phyloP scores from a whole-genome alignment of 2,888 invertebrate genomes.

The Agonum fuliginosum region DNA sequence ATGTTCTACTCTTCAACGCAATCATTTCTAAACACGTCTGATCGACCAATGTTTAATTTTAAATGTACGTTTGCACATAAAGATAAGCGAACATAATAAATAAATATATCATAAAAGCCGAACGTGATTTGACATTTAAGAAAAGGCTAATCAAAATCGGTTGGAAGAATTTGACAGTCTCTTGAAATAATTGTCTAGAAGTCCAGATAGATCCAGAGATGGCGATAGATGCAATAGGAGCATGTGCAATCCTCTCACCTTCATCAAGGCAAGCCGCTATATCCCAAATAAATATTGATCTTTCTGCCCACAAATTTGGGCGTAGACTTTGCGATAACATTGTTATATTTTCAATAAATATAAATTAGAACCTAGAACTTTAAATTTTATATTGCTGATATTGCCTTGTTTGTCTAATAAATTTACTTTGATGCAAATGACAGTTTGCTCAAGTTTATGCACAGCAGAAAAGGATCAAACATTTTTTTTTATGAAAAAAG shows the following conservation, averaged over 20 bases:
- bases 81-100: slow-evolving; percentile 33
- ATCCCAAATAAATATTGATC: too few relatives aligned
- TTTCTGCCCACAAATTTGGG: too few relatives aligned
- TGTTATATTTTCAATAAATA: too few relatives aligned
- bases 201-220: neutral
- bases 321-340: too few relatives aligned
- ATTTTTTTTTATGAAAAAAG: too few relatives aligned
- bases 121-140: slow-evolving; percentile 56
- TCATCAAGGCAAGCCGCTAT: neutral
- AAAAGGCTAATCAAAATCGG: slow-evolving; percentile 20
- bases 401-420: too few relatives aligned
- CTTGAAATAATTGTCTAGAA: neutral
- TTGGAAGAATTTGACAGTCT: neutral
- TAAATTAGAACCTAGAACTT: too few relatives aligned
- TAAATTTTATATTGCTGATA: too few relatives aligned
- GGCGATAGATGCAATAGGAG: neutral
- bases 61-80: slow-evolving; percentile 3
- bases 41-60: neutral
- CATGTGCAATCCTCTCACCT: neutral
- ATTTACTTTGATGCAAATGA: too few relatives aligned
- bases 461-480: too few relatives aligned
- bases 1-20: too few relatives aligned
- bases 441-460: too few relatives aligned
- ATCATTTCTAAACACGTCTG: neutral
- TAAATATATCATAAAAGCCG: slow-evolving; percentile 40